Percentiles rank a stretch among this genome's conserved stretches.
Evolutionary conservation across 2,888 invertebrate species (phyloP).

Genomic region (Drosophila paranaensis): DNA sequence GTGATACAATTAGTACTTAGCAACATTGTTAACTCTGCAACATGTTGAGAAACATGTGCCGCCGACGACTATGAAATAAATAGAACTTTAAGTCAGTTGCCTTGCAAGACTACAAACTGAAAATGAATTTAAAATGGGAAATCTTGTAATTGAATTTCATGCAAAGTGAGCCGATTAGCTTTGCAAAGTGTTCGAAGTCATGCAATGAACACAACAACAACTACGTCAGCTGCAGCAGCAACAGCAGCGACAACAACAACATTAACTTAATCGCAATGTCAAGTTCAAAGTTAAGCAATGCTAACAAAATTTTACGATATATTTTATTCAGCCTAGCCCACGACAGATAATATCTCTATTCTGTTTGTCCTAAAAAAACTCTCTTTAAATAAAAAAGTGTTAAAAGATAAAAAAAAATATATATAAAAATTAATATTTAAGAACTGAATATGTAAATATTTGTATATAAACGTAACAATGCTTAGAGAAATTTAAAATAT

Average conservation of each 20-base stretch:
- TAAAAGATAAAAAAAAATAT: no score
- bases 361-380: no score
- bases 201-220: conserved; percentile 40
- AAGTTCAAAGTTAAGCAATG: conserved; percentile 34
- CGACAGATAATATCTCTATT: not conserved
- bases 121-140: conserved; percentile 8
- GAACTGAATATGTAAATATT: no score
- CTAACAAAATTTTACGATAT: not conserved
- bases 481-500: no score
- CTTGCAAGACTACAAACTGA: not conserved
- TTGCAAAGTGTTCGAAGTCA: conserved; percentile 54
- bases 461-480: no score
- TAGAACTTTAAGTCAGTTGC: not conserved
- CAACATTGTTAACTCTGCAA: not conserved
- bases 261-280: conserved; percentile 41
- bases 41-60: not conserved
- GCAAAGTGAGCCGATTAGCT: conserved; percentile 48
- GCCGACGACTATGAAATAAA: not conserved
- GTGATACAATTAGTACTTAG: not conserved
- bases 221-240: conserved; percentile 3
- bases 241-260: conserved; percentile 12
- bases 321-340: no score
- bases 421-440: no score
- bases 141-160: conserved; percentile 52
- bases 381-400: no score